Base-by-base conservation (phyloP, 2,888 invertebrate species). In the Anoplius nigerrimus region DNA sequence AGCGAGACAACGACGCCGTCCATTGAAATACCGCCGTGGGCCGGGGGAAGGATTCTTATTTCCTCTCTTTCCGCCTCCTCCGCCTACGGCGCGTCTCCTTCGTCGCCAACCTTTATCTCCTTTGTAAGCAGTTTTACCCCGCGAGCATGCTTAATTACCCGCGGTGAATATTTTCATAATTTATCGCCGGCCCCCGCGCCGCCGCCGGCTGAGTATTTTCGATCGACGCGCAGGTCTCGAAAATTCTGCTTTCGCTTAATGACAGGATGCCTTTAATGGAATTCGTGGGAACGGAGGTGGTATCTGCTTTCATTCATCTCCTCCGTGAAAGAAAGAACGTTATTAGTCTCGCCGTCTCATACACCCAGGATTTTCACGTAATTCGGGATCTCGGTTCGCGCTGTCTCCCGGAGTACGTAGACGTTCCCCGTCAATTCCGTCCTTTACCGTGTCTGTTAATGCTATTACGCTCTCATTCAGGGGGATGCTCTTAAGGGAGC, bases 401-500 rank as follows among this genome's bases (percentile, higher is more conserved):
- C 56, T 51, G 68, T 20, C 68, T 63, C 62, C 51, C 48, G 16
- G 16, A 1, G 16, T 16, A 2, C 1, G 5, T 13, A 16, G 2
- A 4, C 48, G 48, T 48, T 16, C 61, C 71, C 57, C 53, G 69
- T 54, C 72, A 68, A 73, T 75, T 55, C 65, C 67, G 62, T 69
- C 64, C 76, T 70, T 79, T 75, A 71, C 74, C 75, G 72, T 18
- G 67, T 71, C 71, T 71, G 72, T 71, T 79, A 74, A 73, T 69
- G 67, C 72, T 72, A 72, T 72, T 72, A 71, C 70, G 66, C 72
- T 74, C 72, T 72, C 78, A 77, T 73, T 73, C 73, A n/a, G 78
- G 69, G 62, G 69, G 68, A 16, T 46, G 61, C 43, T 59, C 66
- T 61, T 76, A 78, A 76, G 68, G 65, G 67, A 58, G 1, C 6